These are phyloP conservation scores for Hydrozoanthus tunicans DNA, from an alignment of 64 coral and sea anemone genomes.

Conservation along the genomic window DNA sequence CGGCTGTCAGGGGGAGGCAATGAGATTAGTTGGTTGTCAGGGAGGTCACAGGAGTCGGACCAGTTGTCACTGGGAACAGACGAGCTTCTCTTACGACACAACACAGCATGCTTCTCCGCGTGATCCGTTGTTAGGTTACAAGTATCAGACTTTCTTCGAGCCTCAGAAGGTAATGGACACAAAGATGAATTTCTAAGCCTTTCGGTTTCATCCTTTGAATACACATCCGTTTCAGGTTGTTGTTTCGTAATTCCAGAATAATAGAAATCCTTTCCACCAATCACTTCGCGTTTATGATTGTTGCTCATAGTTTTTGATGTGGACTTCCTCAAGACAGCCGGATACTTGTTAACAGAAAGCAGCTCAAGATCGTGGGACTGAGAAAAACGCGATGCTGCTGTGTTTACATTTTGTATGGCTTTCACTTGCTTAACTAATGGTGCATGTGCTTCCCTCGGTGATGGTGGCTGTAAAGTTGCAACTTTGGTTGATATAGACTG, in stretches of 20 bases:
- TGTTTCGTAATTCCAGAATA: background rate
- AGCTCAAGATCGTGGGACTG: background rate
- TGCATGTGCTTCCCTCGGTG: background rate
- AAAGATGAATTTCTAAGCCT: slow-evolving; percentile 17
- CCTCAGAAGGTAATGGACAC: background rate
- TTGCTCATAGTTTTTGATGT: background rate
- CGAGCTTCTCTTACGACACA: slow-evolving; percentile 29
- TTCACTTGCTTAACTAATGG: slow-evolving; percentile 23
- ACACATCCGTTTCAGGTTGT: background rate
- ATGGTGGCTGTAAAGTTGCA: background rate
- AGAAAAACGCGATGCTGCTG: slow-evolving; percentile 4
- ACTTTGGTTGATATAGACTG: slow-evolving; percentile 8
- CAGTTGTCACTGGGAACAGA: slow-evolving; percentile 32
- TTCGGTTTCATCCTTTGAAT: background rate
- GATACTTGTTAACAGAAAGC: background rate
- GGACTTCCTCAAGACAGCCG: background rate
- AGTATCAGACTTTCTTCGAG: background rate
- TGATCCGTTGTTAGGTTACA: background rate
- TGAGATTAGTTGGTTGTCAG: too few relatives aligned
- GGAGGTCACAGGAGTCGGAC: background rate
- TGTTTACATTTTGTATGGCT: slow-evolving; percentile 24
- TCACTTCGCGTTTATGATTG: background rate
- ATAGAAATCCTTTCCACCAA: background rate
- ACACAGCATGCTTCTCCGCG: background rate
- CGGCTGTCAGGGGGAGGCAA: too few relatives aligned